Evolutionary conservation across 1,140 invertebrate genomes (phyloP).

Genomic region (Drosophila neocordata): DNA sequence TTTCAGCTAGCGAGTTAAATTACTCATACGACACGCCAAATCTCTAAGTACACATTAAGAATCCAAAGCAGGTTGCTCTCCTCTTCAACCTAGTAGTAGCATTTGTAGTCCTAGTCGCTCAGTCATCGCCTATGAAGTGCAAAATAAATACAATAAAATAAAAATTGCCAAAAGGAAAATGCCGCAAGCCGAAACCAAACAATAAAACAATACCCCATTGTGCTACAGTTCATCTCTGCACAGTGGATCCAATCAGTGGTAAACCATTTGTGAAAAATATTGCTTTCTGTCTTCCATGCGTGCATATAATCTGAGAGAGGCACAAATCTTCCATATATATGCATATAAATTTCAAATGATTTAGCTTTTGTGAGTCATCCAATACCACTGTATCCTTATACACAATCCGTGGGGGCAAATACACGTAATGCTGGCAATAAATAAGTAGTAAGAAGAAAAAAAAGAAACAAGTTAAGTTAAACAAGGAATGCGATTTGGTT

Average conservation of each 20-base stretch:
- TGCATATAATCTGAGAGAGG: not conserved
- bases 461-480: not conserved
- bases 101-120: not conserved
- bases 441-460: conserved; percentile 25
- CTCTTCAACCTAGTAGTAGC: too few species aligned
- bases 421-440: conserved; percentile 44
- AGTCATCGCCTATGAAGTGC: conserved; percentile 49
- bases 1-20: not conserved
- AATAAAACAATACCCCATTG: conserved; percentile 51
- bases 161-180: conserved; percentile 25
- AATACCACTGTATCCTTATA: not conserved
- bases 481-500: not conserved
- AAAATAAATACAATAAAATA: conserved; percentile 68
- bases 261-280: too few species aligned
- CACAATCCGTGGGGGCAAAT: conserved; percentile 32
- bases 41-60: conserved; percentile 1
- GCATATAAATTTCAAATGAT: too few species aligned
- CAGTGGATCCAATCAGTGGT: not conserved
- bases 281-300: too few species aligned
- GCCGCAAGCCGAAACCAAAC: conserved; percentile 37
- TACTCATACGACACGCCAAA: conserved; percentile 11
- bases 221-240: not conserved
- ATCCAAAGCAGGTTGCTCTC: conserved; percentile 36
- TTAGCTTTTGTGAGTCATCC: not conserved
- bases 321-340: too few species aligned